A percentile compares a stretch with the other conserved stretches of the same genome.
Evolutionary conservation across 2,797 vertebrate species (phyloP).

Genomic region (Zalophus californianus): DNA sequence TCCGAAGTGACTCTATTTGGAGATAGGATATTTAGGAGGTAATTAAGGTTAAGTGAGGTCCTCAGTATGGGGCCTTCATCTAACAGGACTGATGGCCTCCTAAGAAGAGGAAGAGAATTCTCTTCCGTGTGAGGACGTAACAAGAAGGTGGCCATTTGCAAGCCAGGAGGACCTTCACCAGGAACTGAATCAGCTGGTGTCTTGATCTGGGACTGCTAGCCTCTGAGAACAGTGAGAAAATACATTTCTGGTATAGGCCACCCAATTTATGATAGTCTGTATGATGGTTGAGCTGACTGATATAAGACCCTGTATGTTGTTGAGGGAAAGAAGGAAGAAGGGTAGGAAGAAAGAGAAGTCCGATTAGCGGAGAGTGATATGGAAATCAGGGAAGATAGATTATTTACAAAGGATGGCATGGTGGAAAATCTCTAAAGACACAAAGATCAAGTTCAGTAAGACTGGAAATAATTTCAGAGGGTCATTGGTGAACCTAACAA

Average conservation of each 20-base stretch:
- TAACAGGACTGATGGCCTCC: neutral
- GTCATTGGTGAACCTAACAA: neutral
- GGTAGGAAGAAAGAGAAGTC: neutral
- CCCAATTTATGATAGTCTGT: neutral
- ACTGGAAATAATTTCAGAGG: slow-evolving; percentile 25
- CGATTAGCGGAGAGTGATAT: neutral
- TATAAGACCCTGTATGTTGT: neutral
- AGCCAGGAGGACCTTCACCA: neutral
- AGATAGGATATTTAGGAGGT: neutral
- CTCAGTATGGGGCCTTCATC: neutral
- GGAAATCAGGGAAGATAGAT: neutral
- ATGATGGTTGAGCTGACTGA: neutral
- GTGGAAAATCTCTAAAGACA: neutral
- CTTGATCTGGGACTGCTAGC: neutral
- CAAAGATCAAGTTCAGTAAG: neutral
- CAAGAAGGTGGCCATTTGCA: neutral
- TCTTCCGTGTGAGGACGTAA: neutral
- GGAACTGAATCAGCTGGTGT: neutral
- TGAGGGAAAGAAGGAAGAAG: neutral
- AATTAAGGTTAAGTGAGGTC: neutral
- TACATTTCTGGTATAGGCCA: neutral
- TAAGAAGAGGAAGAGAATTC: neutral
- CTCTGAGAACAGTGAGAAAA: neutral
- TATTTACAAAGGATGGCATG: neutral
- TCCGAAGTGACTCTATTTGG: neutral